Conservation (phyloP, 2,113 vertebrate species). For the Bungarus multicinctus region DNA sequence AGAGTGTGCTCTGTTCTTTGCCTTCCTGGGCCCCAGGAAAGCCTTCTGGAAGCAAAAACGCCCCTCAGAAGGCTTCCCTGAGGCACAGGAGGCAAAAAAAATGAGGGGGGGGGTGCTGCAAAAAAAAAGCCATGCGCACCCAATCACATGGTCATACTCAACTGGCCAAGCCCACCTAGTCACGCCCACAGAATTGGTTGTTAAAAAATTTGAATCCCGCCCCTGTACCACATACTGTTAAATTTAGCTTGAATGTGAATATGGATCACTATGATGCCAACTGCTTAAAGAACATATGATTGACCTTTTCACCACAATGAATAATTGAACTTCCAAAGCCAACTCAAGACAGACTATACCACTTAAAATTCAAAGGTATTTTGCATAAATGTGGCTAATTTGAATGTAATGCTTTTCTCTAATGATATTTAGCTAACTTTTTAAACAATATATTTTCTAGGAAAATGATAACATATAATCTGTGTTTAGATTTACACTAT, state of each 20-base stretch:
- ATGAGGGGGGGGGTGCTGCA: too few relatives aligned
- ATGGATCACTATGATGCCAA: slow-evolving; percentile 33
- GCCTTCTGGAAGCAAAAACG: too few relatives aligned
- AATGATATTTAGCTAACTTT: background rate
- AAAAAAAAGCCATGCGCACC: too few relatives aligned
- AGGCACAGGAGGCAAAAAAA: too few relatives aligned
- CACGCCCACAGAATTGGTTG: too few relatives aligned
- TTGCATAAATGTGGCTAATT: background rate
- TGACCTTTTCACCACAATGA: slow-evolving; percentile 10
- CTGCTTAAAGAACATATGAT: slow-evolving; percentile 22
- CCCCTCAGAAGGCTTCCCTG: too few relatives aligned
- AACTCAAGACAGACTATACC: slow-evolving; percentile 22
- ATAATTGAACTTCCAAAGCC: slow-evolving; percentile 30
- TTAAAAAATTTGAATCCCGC: too few relatives aligned
- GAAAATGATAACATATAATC: background rate
- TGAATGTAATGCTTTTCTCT: background rate
- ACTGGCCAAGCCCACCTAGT: too few relatives aligned
- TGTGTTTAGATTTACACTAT: slow-evolving; percentile 33
- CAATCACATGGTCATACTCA: too few relatives aligned
- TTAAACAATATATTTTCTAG: background rate
- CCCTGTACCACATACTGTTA: slow-evolving; percentile 40
- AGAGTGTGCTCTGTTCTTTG: too few relatives aligned
- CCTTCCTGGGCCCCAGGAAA: too few relatives aligned
- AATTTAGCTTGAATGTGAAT: slow-evolving; percentile 53
- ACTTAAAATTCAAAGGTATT: slow-evolving; percentile 30